Conservation (phyloP, 2,113 vertebrate species). For the Oncorhynchus tshawytscha region DNA sequence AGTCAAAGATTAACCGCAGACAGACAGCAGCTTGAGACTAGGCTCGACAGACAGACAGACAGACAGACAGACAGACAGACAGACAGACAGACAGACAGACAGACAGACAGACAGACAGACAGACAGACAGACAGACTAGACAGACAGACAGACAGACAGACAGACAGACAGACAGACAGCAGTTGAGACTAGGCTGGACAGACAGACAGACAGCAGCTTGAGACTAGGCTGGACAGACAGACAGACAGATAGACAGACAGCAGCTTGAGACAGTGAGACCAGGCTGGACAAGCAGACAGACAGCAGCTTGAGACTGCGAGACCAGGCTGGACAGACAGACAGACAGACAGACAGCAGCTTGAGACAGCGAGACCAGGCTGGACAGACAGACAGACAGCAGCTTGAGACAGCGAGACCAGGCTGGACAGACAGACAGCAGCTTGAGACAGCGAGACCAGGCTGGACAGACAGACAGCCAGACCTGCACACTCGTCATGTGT, state of each 20-base stretch:
- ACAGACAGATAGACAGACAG: constrained; percentile 25
- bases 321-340: not conserved
- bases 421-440: constrained; percentile 31
- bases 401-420: not conserved
- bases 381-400: constrained; percentile 25
- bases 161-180: too few species aligned
- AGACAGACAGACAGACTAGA: constrained; percentile 4
- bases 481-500: not conserved
- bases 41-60: constrained; percentile 23
- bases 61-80: constrained; percentile 7
- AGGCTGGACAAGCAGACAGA: constrained; percentile 18
- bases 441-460: constrained; percentile 1
- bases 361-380: constrained; percentile 5
- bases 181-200: not conserved
- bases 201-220: not conserved
- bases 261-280: not conserved
- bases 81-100: not conserved
- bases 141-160: not conserved
- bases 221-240: too few species aligned
- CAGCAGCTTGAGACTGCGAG: not conserved
- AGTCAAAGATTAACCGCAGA: constrained; percentile 35
- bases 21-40: constrained; percentile 15
- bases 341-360: not conserved
- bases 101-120: constrained; percentile 25
- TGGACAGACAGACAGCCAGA: constrained; percentile 5